Evolutionary conservation across 2,888 invertebrate species (phyloP).

Genomic region (Cotesia congregata): DNA sequence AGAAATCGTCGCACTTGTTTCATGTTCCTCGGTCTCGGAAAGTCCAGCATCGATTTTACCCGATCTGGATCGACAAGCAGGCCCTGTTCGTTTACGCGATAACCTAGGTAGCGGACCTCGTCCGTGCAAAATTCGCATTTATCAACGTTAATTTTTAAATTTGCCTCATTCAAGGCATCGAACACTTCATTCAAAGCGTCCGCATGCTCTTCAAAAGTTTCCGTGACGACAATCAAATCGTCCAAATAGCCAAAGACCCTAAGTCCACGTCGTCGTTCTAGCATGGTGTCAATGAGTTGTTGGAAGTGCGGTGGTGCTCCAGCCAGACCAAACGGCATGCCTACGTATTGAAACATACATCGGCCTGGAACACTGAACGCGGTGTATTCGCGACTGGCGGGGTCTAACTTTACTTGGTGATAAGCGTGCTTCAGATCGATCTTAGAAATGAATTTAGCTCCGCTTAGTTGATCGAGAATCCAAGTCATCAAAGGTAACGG

Average conservation of each 20-base stretch:
- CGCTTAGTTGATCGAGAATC: neutral
- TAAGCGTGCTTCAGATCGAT: constrained; percentile 18
- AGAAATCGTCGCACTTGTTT: constrained; percentile 53
- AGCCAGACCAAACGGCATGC: constrained; percentile 40
- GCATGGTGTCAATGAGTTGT: neutral
- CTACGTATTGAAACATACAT: constrained; percentile 55
- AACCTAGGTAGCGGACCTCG: constrained; percentile 54
- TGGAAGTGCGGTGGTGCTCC: constrained; percentile 26
- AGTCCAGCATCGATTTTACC: constrained; percentile 39
- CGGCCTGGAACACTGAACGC: constrained; percentile 53
- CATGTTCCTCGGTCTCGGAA: constrained; percentile 48
- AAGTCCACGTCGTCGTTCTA: too few species aligned
- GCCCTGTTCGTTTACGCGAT: constrained; percentile 52
- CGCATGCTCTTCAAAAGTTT: constrained; percentile 47
- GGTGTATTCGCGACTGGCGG: neutral
- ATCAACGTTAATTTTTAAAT: constrained; percentile 42
- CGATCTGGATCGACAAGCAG: constrained; percentile 48
- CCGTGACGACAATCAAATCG: constrained; percentile 46
- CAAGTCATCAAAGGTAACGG: neutral
- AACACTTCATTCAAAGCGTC: constrained; percentile 33
- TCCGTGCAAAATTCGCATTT: constrained; percentile 48
- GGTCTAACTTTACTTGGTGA: neutral
- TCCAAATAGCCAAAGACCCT: constrained; percentile 38
- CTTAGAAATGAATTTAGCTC: neutral
- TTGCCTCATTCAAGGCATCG: constrained; percentile 22